phyloP scores from a whole-genome alignment of 2,113 vertebrate species.

The Herpailurus yagouaroundi region DNA sequence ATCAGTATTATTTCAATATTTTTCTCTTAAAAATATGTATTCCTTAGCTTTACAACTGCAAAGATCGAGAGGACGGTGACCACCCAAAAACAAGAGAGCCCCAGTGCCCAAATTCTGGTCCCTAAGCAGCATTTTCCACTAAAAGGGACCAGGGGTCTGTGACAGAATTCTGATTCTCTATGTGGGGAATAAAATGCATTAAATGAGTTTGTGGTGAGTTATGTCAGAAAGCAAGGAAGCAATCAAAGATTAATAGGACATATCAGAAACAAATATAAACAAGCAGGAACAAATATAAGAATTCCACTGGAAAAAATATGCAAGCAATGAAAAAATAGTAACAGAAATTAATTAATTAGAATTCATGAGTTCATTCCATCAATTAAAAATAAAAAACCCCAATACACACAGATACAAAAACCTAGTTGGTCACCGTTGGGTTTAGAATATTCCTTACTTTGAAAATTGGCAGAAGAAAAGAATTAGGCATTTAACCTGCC shows the following conservation, averaged over 20 bases:
- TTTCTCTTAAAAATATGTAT: background rate
- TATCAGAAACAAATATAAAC: background rate
- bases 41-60: background rate
- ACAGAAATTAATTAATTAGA: background rate
- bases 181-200: background rate
- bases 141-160: background rate
- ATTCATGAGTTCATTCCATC: background rate
- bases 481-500: background rate
- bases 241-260: background rate
- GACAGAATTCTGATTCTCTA: background rate
- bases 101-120: background rate
- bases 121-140: background rate
- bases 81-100: background rate
- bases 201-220: background rate
- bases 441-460: slow-evolving; percentile 1
- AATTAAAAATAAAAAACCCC: background rate
- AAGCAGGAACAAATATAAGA: background rate
- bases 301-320: background rate
- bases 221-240: background rate
- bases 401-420: background rate
- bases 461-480: background rate
- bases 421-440: background rate
- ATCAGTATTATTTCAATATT: background rate
- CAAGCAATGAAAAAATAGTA: background rate
- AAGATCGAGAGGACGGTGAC: background rate